A percentile compares a stretch with the other conserved stretches of the same genome.
Evolutionary conservation across 2,113 vertebrate species (phyloP).

Genomic region (Neogobius melanostomus): DNA sequence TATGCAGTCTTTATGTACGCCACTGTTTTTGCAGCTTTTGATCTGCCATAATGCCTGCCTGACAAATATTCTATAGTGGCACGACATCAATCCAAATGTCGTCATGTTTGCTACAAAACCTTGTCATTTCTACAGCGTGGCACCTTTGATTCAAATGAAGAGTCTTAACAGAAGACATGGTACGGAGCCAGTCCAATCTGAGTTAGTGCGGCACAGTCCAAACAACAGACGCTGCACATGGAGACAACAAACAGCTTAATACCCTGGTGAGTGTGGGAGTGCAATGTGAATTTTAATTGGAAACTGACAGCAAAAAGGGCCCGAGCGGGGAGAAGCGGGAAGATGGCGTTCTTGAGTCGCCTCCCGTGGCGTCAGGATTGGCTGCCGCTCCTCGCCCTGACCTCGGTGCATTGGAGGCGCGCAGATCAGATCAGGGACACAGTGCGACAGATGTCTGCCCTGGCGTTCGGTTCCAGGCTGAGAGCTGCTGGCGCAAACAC

Average conservation of each 20-base stretch:
- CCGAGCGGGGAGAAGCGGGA: constrained; percentile 13
- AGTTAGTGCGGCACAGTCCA: constrained; percentile 30
- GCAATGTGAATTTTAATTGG: constrained; percentile 47
- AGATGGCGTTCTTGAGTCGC: constrained; percentile 37
- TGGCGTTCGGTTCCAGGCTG: constrained; percentile 65
- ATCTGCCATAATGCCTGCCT: too few relatives aligned
- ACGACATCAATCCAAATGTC: neutral
- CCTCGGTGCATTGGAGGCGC: constrained; percentile 57
- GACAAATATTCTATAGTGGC: too few relatives aligned
- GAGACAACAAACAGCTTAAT: constrained; percentile 50
- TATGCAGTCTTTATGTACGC: too few relatives aligned
- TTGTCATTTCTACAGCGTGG: constrained; percentile 15
- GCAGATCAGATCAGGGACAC: constrained; percentile 69
- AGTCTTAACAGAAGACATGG: constrained; percentile 38
- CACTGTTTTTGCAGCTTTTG: too few relatives aligned
- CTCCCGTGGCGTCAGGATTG: constrained; percentile 43
- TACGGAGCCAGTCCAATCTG: constrained; percentile 37
- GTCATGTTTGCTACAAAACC: neutral
- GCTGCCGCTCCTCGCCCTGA: constrained; percentile 64
- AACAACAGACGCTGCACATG: constrained; percentile 41
- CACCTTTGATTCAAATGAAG: constrained; percentile 44
- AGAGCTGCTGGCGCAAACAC: constrained; percentile 62
- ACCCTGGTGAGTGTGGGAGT: constrained; percentile 11
- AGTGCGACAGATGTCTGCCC: constrained; percentile 72
- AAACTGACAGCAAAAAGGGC: constrained; percentile 4